Base-by-base conservation (phyloP, 2,888 invertebrate genomes). In the Aphelenchoides bicaudatus region DNA sequence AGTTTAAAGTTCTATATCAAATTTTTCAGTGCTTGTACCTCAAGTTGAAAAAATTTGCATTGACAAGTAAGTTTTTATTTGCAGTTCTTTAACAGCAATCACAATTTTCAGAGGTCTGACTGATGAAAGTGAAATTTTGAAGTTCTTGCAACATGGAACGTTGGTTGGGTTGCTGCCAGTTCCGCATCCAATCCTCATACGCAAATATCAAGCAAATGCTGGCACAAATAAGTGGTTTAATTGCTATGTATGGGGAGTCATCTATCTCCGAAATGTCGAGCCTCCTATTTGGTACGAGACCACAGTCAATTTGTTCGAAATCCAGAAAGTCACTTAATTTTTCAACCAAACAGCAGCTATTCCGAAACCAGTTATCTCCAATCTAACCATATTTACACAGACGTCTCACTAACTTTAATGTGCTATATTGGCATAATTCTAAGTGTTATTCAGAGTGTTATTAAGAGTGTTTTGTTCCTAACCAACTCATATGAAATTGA, bases 21-120 rank as follows among this genome's bases (percentile, higher is more conserved):
- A n/a, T n/a, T n/a, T n/a, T n/a, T n/a, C n/a, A n/a, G 96, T 99
- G 29, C 84, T 98, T 3, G 98, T 98, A 67, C 98, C 98, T 54
- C 98, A 99, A 83, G 98, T 98, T 23, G 98, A 99, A 83, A 99
- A 98, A 84, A 98, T 98, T 73, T 99, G 98, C 82, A 98, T 98
- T 78, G 98, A 94, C 82, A 93, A 92, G 91, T 91, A 79, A 83
- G 86, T 82, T n/a, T 4, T 30, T 21, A 21, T 19, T 10, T 13
- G 27, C 8, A 58, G 16, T 38, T 25, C 13, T 56, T 30, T 57
- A 2, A n/a, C 16, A 19, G 51, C 37, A 13, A 13, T 16, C 19
- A 8, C 10, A 34, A 19, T 27, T 67, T 78, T 19, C 81, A 92
- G 92, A 81, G 96, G 96, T 0, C 83, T 98, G 68, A 98, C 96